These are phyloP conservation scores for Andrena praecox DNA, from an alignment of 2,888 invertebrate species.

Conservation along the genomic window DNA sequence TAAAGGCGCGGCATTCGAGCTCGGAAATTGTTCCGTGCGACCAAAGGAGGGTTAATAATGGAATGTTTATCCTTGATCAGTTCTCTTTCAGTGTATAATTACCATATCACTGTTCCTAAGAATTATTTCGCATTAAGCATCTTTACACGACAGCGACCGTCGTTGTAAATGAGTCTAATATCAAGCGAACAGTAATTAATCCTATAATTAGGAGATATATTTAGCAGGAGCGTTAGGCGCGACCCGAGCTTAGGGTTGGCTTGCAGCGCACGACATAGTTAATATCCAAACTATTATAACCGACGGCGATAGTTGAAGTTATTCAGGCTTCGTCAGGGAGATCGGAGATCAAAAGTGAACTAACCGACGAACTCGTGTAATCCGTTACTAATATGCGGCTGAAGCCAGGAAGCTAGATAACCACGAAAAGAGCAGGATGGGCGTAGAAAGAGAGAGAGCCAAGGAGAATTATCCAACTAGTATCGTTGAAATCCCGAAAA, in stretches of 20 bases:
- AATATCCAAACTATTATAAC: constrained; percentile 59
- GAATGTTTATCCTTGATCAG: too few relatives aligned
- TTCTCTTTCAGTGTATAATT: background rate
- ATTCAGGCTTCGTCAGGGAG: constrained; percentile 1
- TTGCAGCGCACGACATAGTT: constrained; percentile 30
- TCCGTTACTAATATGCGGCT: constrained; percentile 54
- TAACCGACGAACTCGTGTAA: constrained; percentile 50
- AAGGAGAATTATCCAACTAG: constrained; percentile 40
- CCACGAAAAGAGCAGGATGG: constrained; percentile 16
- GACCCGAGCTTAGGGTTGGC: constrained; percentile 16
- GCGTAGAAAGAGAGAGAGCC: background rate
- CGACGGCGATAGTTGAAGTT: constrained; percentile 34
- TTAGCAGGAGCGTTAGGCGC: constrained; percentile 8
- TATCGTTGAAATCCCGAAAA: constrained; percentile 64
- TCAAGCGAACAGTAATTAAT: constrained; percentile 20
- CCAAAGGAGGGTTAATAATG: too few relatives aligned
- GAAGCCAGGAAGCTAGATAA: constrained; percentile 51
- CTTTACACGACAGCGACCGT: background rate
- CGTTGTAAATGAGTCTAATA: background rate
- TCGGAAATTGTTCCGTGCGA: too few relatives aligned
- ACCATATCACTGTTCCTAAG: background rate
- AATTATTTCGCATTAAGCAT: background rate
- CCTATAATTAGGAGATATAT: constrained; percentile 43
- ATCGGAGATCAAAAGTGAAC: constrained; percentile 45
- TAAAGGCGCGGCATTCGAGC: too few relatives aligned